These are phyloP conservation scores for Egretta garzetta DNA, from an alignment of 2,113 vertebrate genomes.

Conservation along the genomic window DNA sequence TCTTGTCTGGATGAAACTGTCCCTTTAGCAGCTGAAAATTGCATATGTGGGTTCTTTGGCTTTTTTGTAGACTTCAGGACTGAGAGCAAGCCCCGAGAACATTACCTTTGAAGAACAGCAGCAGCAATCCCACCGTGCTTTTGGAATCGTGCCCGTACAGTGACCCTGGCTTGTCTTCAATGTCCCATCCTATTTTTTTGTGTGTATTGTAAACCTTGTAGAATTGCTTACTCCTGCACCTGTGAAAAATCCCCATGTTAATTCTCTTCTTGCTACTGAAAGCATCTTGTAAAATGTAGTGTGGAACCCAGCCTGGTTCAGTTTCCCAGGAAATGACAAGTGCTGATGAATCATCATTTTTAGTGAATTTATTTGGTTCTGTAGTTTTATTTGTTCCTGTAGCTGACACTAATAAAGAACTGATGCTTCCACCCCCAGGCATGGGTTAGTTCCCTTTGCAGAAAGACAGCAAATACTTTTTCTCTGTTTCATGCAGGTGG, in stretches of 20 bases:
- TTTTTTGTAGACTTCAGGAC: neutral
- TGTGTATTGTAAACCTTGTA: neutral
- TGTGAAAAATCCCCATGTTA: neutral
- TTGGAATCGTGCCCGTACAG: neutral
- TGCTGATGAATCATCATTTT: slow-evolving; percentile 5
- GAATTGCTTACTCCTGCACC: neutral
- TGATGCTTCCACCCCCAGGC: neutral
- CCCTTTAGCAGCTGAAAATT: neutral
- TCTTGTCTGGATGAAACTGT: neutral
- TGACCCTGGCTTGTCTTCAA: neutral
- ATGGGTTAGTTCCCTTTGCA: neutral
- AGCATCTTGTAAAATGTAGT: neutral
- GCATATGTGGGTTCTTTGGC: accelerated
- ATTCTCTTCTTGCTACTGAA: neutral
- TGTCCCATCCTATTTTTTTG: neutral
- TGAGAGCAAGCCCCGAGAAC: neutral
- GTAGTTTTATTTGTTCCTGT: slow-evolving; percentile 46
- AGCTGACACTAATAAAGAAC: slow-evolving; percentile 28
- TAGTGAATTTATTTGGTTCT: slow-evolving; percentile 14
- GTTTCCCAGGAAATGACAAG: neutral
- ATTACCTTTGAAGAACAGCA: neutral
- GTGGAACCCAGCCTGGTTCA: neutral
- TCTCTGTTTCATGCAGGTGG: neutral
- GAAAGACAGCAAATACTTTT: neutral
- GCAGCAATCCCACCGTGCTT: neutral